Evolutionary conservation across 2,888 invertebrate genomes (phyloP).

Genomic region (Synergus japonicus): DNA sequence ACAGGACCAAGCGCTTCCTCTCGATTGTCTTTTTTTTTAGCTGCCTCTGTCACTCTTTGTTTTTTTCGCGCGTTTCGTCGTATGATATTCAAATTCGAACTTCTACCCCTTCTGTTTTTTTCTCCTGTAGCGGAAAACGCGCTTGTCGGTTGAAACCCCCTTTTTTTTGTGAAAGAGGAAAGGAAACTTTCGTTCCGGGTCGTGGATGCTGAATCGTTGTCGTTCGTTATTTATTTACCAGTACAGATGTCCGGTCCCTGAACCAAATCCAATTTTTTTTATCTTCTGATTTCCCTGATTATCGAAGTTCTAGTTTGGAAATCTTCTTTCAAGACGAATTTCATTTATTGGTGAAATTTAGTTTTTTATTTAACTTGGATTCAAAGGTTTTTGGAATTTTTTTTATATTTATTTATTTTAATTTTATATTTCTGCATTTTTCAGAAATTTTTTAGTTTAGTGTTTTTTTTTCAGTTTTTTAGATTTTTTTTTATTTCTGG

Average conservation of each 20-base stretch:
- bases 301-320: no score
- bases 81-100: conserved; percentile 39
- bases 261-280: conserved; percentile 49
- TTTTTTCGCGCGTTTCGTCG: conserved; percentile 28
- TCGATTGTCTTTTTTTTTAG: conserved; percentile 53
- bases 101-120: conserved; percentile 40
- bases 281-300: no score
- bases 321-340: no score
- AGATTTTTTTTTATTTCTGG: no score
- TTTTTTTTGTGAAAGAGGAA: conserved; percentile 17
- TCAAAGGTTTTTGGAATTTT: no score
- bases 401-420: no score
- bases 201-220: conserved; percentile 10
- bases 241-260: conserved; percentile 56
- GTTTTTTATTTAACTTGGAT: no score
- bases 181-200: conserved; percentile 22
- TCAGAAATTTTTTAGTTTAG: no score
- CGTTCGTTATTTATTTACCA: conserved; percentile 52
- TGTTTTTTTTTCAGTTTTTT: no score
- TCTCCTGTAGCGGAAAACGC: conserved; percentile 45
- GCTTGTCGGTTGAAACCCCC: conserved; percentile 40
- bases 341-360: no score
- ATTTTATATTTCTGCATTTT: no score
- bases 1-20: conserved; percentile 57
- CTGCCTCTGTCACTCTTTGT: conserved; percentile 35